Evolutionary conservation across 1,140 invertebrate genomes (phyloP).

Genomic region (Nilaparvata lugens): DNA sequence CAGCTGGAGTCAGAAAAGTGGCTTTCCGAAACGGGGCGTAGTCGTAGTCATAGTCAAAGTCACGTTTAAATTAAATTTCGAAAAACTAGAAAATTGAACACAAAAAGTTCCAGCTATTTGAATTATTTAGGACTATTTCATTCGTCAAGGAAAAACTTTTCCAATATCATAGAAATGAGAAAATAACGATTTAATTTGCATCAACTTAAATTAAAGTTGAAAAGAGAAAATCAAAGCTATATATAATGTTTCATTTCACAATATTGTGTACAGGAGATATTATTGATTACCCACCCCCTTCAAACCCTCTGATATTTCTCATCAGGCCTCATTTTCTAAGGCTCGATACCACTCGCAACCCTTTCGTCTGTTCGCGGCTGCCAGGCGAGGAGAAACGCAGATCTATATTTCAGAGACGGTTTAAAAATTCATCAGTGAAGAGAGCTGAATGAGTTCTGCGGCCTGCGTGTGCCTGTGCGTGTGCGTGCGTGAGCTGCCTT

Average conservation of each 20-base stretch:
- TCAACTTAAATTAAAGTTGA: too few relatives aligned
- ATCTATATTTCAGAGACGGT: slow-evolving; percentile 15
- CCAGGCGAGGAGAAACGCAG: neutral
- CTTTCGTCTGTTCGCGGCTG: slow-evolving; percentile 4
- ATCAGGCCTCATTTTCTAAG: slow-evolving; percentile 22
- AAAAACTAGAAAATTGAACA: too few relatives aligned
- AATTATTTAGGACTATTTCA: too few relatives aligned
- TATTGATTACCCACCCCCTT: slow-evolving; percentile 17
- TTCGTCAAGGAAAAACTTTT: too few relatives aligned
- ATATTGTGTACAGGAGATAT: slow-evolving; percentile 21
- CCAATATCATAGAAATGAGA: too few relatives aligned
- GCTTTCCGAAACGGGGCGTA: too few relatives aligned
- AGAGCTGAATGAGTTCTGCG: slow-evolving; percentile 5
- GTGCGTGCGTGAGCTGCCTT: neutral
- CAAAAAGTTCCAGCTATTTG: too few relatives aligned
- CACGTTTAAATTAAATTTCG: too few relatives aligned
- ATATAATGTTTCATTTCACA: slow-evolving; percentile 22
- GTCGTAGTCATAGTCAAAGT: too few relatives aligned
- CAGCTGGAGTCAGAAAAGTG: too few relatives aligned
- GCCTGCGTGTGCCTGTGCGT: neutral
- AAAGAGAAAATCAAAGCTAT: slow-evolving; percentile 21
- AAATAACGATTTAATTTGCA: too few relatives aligned
- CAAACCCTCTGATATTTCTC: slow-evolving; percentile 19
- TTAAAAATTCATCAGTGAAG: slow-evolving; percentile 15
- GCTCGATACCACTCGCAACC: slow-evolving; percentile 19